Conservation (phyloP, 2,888 invertebrate genomes). For the Drosophila diplacantha region DNA sequence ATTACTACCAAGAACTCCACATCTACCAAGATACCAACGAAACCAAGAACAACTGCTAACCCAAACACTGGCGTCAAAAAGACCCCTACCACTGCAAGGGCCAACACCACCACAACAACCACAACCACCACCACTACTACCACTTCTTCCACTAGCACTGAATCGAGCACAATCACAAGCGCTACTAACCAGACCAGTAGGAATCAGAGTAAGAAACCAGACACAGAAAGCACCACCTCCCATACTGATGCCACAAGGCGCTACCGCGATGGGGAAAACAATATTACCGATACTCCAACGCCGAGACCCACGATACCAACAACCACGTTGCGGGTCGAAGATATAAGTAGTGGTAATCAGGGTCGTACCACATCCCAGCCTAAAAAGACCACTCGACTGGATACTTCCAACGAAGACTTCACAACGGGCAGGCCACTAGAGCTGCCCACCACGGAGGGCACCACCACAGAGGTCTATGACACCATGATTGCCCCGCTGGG, state of each 20-base stretch:
- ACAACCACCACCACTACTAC: constrained; percentile 50
- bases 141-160: constrained; percentile 39
- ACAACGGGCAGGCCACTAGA: constrained; percentile 58
- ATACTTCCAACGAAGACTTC: constrained; percentile 74
- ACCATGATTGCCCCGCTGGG: constrained; percentile 60
- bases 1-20: constrained; percentile 72
- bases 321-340: constrained; percentile 57
- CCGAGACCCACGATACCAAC: constrained; percentile 52
- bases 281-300: constrained; percentile 73
- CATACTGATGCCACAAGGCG: constrained; percentile 75
- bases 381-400: constrained; percentile 75
- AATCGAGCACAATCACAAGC: constrained; percentile 68
- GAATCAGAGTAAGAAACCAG: constrained; percentile 31
- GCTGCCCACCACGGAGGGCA: constrained; percentile 63
- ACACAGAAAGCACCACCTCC: constrained; percentile 59
- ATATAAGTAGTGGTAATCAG: constrained; percentile 53
- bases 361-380: constrained; percentile 66
- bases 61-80: constrained; percentile 46
- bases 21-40: constrained; percentile 53
- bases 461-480: constrained; percentile 64
- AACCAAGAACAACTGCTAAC: constrained; percentile 56
- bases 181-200: constrained; percentile 63
- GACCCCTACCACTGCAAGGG: constrained; percentile 43
- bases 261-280: constrained; percentile 77
- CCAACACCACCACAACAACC: constrained; percentile 68